Conservation (phyloP, 2,797 vertebrate genomes). For the Schizopygopsis pylzovi region DNA sequence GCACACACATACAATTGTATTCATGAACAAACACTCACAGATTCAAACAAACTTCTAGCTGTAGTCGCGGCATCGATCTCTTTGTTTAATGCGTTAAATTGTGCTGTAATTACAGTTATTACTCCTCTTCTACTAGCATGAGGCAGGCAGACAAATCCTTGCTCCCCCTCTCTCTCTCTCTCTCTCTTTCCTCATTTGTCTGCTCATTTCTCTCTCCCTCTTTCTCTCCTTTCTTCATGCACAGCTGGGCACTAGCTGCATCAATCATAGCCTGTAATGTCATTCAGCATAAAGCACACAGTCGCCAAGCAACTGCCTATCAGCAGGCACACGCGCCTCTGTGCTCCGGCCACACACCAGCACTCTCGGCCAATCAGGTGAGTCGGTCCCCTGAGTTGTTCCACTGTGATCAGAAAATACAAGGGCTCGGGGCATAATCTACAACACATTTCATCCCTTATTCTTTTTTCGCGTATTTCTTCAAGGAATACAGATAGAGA, state of each 20-base stretch:
- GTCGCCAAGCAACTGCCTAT: conserved; percentile 77
- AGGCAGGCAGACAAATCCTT: conserved; percentile 34
- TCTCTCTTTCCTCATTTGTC: conserved; percentile 15
- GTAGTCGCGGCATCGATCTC: conserved; percentile 29
- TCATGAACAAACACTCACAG: background rate
- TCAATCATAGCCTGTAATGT: conserved; percentile 54
- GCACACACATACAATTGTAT: background rate
- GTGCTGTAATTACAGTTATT: conserved; percentile 71
- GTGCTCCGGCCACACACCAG: conserved; percentile 62
- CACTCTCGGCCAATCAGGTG: conserved; percentile 74
- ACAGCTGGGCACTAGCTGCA: conserved; percentile 61
- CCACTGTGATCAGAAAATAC: conserved; percentile 63
- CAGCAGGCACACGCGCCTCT: conserved; percentile 62
- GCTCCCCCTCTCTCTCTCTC: background rate
- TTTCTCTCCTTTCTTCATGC: conserved; percentile 42
- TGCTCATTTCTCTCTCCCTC: conserved; percentile 13
- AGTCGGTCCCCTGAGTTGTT: conserved; percentile 70
- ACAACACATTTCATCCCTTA: conserved; percentile 50
- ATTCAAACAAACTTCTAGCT: background rate
- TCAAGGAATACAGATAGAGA: background rate
- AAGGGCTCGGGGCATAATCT: conserved; percentile 51
- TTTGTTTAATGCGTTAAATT: conserved; percentile 68
- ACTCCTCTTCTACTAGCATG: conserved; percentile 64
- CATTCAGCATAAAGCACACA: conserved; percentile 64
- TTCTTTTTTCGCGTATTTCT: conserved; percentile 26